Evolutionary conservation across 1,140 invertebrate species (phyloP), one percentile per base, ranked within the genome.

Genomic region (Rhizoglyphus robini): DNA sequence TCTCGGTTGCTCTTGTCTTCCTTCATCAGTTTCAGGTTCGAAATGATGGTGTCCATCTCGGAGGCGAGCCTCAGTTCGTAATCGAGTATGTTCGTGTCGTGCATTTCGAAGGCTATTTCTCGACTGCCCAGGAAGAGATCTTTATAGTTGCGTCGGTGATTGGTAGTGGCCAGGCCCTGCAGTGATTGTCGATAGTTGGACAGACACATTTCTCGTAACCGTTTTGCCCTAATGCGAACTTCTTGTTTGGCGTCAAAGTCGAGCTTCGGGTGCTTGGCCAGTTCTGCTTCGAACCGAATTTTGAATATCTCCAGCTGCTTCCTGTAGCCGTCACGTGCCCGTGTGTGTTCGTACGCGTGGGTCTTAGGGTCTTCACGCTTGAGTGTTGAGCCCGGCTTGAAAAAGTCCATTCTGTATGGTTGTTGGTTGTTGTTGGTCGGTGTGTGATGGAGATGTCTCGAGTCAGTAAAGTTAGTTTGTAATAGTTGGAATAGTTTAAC

Each of bases 181-280:
- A 60, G 29, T 38, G 15, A 13, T 46, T 60, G 15, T 5, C 58
- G 58, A 46, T 60, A 60, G 23, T 34, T 29, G 11, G 15, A 15
- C 2, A 60, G 38, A 60, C 58, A 60, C 2, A 34, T n/a, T 60
- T 60, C 58, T 3, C 58, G 27, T 20, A 29, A 8, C 31, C 58
- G 32, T 60, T 60, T 60, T 2, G 58, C 58, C 11, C 38, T 18
- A 46, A 60, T 60, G 1, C 58, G 1, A 27, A 60, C 36, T 32
- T 41, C 58, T 46, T 60, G 58, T 60, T 60, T 60, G 2, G 58
- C 58, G 27, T 60, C 58, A 60, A 60, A 60, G 36, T 60, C 58
- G 11, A 60, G 15, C 13, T 29, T 3, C 11, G n/a, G 18, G 29
- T 60, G 27, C 25, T 60, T 29, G 15, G 15, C 15, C 3, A 60